Base-by-base conservation (phyloP, 2,888 invertebrate genomes). In the Polietes domitor region DNA sequence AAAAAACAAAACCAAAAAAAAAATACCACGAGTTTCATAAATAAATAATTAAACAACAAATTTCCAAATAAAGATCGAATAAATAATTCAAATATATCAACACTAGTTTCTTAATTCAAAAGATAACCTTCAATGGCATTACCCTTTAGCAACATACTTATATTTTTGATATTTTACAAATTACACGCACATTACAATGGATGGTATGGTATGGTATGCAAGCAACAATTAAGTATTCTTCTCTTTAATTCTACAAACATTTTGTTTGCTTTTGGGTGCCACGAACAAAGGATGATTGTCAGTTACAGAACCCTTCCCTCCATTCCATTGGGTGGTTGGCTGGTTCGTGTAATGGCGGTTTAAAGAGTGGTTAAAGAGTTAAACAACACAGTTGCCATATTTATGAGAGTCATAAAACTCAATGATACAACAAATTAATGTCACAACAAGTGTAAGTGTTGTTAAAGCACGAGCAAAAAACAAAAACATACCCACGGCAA, bases 371-470 rank as follows among this genome's bases (percentile, higher is more conserved):
- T 76, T 73, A 84, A 89, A 88, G 89, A 91, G 89, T 91, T 90
- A 90, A 90, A 89, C 37, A 37, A 9, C 37, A 37, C 88, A 37
- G 91, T 89, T 91, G 89, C 88, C 87, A 88, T 91, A 90, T 91
- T 91, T 91, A 91, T 89, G 91, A 88, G 88, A 87, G 88, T 88
- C 89, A 89, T 91, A 90, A 91, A 91, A 89, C 88, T 88, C 89
- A 89, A 90, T 91, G 90, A 90, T 89, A 91, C 85, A 85, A 89
- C 89, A 90, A 90, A 90, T 90, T 90, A 90, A 90, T 90, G 89
- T 84, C 85, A 82, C 77, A 74, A 70, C 77, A 80, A 75, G 71
- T 82, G 81, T 73, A 77, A 79, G 78, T 80, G 70, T 81, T 81
- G 72, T 41, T 12, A 9, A 63, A 68, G 41, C 12, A 24, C 19